These are phyloP conservation scores for Euthynnus affinis DNA, from an alignment of 2,797 vertebrate genomes.

Conservation along the genomic window DNA sequence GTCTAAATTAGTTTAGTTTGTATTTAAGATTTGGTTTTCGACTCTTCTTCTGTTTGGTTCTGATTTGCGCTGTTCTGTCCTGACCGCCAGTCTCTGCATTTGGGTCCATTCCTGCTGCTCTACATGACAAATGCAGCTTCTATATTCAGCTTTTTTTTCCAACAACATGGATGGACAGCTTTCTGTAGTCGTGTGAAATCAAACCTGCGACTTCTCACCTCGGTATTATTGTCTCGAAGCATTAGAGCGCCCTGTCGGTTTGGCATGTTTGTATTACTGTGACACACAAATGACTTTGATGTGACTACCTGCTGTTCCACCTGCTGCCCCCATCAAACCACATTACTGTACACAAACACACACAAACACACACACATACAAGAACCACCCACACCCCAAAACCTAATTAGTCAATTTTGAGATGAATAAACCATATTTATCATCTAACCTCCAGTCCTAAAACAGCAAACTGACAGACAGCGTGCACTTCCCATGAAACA, in stretches of 20 bases:
- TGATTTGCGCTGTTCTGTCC: too few species aligned
- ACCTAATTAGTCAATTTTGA: conserved; percentile 46
- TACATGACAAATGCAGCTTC: too few species aligned
- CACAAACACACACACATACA: not conserved
- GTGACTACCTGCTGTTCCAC: conserved; percentile 39
- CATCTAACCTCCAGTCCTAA: conserved; percentile 25
- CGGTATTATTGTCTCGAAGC: not conserved
- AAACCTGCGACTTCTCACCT: not conserved
- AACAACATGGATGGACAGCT: too few species aligned
- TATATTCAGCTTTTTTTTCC: too few species aligned
- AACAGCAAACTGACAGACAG: conserved; percentile 14
- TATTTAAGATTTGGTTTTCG: too few species aligned
- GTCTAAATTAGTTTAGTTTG: too few species aligned
- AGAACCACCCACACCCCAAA: conserved; percentile 16
- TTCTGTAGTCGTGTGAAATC: too few species aligned
- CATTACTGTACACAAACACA: too few species aligned
- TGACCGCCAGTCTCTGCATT: too few species aligned
- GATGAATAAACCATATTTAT: conserved; percentile 41
- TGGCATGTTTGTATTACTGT: conserved; percentile 28
- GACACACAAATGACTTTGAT: conserved; percentile 47
- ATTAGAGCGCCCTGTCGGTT: not conserved
- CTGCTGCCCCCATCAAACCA: conserved; percentile 14
- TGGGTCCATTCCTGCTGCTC: too few species aligned
- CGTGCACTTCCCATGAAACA: conserved; percentile 12
- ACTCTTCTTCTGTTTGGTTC: too few species aligned